Conservation (phyloP, 2,113 vertebrate genomes). For the Galemys pyrenaicus region DNA sequence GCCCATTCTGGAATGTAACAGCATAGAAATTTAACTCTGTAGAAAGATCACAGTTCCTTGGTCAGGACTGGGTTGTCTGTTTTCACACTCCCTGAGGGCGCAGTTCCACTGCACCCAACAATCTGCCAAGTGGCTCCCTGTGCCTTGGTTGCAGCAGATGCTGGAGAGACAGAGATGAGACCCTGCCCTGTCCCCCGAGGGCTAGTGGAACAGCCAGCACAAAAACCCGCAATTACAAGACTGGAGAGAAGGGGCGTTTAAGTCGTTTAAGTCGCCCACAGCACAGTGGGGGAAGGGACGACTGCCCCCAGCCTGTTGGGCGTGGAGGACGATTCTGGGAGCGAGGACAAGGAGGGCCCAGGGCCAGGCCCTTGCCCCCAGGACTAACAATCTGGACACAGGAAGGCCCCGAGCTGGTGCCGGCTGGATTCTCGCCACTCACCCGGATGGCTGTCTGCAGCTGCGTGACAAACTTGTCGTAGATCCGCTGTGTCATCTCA, state of each 20-base stretch:
- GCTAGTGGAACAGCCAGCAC: not conserved
- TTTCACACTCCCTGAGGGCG: not conserved
- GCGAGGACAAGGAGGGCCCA: not conserved
- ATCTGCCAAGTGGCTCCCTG: not conserved
- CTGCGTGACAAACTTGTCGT: constrained; percentile 92
- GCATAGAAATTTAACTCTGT: not conserved
- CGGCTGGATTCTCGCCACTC: constrained; percentile 10
- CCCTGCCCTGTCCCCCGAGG: not conserved
- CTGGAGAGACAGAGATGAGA: not conserved
- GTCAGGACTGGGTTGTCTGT: not conserved
- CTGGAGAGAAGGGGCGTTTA: not conserved
- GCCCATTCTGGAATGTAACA: not conserved
- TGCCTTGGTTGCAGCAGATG: not conserved
- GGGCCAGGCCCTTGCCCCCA: no score
- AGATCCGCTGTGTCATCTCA: constrained; percentile 88
- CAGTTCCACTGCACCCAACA: not conserved
- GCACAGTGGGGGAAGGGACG: not conserved
- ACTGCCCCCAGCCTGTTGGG: not conserved
- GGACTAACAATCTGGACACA: not conserved
- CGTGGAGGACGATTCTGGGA: not conserved
- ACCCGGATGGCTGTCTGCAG: constrained; percentile 89
- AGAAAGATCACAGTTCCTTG: not conserved
- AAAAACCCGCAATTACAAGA: not conserved
- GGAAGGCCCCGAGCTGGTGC: not conserved
- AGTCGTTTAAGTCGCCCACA: not conserved